These are phyloP conservation scores for Microctenopoma lineatum DNA, from an alignment of 2,797 vertebrate genomes.

Conservation along the genomic window DNA sequence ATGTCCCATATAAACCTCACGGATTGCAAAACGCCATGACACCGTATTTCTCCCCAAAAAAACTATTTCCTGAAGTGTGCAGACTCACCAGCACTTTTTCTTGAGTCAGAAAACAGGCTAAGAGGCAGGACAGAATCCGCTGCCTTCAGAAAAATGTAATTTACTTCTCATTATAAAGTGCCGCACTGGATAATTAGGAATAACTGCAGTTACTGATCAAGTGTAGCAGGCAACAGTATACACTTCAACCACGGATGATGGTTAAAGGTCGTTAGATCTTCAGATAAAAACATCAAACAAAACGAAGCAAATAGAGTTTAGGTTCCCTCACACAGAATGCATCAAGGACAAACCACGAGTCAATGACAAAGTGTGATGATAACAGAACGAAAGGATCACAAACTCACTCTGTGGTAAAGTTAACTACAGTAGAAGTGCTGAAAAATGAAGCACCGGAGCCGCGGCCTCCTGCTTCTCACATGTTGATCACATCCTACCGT, in stretches of 20 bases:
- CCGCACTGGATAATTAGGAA: background rate
- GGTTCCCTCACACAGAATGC: constrained; percentile 2
- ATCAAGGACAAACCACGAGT: constrained; percentile 24
- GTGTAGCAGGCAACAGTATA: background rate
- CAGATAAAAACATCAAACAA: background rate
- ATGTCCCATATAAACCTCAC: constrained; percentile 49
- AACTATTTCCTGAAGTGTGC: constrained; percentile 7
- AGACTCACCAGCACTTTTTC: constrained; percentile 9
- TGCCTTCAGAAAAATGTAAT: background rate
- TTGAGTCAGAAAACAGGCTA: constrained; percentile 12
- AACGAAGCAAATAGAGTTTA: background rate
- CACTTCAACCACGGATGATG: background rate
- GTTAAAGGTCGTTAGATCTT: background rate
- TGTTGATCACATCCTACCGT: constrained; percentile 57
- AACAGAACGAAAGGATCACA: constrained; percentile 36
- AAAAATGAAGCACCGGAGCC: constrained; percentile 11
- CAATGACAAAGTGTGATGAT: constrained; percentile 14
- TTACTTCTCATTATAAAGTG: constrained; percentile 8
- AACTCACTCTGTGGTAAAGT: constrained; percentile 9
- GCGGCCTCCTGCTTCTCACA: constrained; percentile 30
- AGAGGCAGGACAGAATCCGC: background rate
- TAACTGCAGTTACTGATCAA: background rate
- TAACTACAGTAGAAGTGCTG: constrained; percentile 33
- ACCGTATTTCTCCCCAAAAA: constrained; percentile 19
- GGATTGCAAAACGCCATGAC: constrained; percentile 41